Evolutionary conservation across 1,140 invertebrate genomes (phyloP).

Genomic region (Chironomus tepperi): DNA sequence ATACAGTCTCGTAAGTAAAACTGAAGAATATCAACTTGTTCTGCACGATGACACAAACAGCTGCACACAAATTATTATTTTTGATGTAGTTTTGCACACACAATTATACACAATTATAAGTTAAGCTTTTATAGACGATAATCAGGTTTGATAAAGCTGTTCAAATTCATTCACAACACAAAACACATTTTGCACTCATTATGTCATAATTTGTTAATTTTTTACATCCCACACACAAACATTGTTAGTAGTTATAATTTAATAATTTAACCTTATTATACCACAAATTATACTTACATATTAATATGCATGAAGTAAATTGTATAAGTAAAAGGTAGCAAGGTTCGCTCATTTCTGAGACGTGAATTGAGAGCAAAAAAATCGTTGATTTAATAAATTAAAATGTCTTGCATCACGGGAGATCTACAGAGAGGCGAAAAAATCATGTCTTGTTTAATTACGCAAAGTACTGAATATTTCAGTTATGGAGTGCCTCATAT

Average conservation of each 20-base stretch:
- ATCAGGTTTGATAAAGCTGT: conserved; percentile 5
- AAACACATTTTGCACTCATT: conserved; percentile 20
- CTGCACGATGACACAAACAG: neutral
- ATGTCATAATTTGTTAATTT: conserved; percentile 1
- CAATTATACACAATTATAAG: conserved; percentile 10
- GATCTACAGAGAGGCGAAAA: too few relatives aligned
- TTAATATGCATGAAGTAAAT: too few relatives aligned
- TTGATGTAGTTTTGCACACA: neutral
- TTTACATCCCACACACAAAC: conserved; percentile 16
- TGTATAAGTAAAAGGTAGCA: too few relatives aligned
- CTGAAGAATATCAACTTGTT: neutral
- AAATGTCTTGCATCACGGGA: too few relatives aligned
- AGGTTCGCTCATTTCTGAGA: too few relatives aligned
- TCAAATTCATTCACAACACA: neutral
- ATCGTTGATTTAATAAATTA: too few relatives aligned
- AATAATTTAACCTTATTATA: neutral
- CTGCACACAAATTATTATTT: neutral
- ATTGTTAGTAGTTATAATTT: neutral
- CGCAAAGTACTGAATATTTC: too few relatives aligned
- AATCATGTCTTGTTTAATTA: too few relatives aligned
- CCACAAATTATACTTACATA: too few relatives aligned
- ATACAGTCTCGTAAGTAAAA: conserved; percentile 88
- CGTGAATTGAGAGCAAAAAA: too few relatives aligned
- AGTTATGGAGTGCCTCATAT: too few relatives aligned
- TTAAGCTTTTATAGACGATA: neutral